phyloP scores from a whole-genome alignment of 2,113 vertebrate species.

The Phylloscopus trochiloides region DNA sequence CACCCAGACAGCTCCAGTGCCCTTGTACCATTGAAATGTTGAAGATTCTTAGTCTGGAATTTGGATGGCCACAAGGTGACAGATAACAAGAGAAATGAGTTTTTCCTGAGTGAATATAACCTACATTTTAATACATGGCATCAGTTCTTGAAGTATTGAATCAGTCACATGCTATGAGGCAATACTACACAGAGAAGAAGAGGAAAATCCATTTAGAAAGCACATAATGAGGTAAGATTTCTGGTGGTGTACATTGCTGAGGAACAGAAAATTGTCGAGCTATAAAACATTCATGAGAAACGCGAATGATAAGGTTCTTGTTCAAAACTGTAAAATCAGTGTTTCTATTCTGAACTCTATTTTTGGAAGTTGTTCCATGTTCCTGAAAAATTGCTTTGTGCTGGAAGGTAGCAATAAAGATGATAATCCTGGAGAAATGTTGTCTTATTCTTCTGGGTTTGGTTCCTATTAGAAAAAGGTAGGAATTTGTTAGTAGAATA shows the following conservation, averaged over 20 bases:
- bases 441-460: not conserved
- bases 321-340: not conserved
- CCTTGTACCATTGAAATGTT: not conserved
- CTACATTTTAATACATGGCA: not conserved
- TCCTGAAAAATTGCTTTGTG: not conserved
- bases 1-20: not conserved
- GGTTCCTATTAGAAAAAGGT: not conserved
- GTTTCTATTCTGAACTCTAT: not conserved
- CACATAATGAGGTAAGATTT: not conserved
- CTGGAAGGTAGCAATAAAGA: not conserved
- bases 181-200: not conserved
- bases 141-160: not conserved
- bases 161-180: not conserved
- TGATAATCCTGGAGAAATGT: not conserved
- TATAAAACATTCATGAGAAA: slow-evolving; percentile 30
- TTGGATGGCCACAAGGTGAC: not conserved
- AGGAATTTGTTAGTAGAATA: not conserved
- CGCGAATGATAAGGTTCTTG: not conserved
- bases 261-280: not conserved
- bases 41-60: not conserved
- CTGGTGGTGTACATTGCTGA: not conserved
- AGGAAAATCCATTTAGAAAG: slow-evolving; percentile 20
- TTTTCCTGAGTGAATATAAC: not conserved
- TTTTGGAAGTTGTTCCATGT: not conserved
- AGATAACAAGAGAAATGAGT: not conserved